These are phyloP conservation scores for Congeria kusceri DNA, from an alignment of 2,888 invertebrate genomes.

Conservation along the genomic window DNA sequence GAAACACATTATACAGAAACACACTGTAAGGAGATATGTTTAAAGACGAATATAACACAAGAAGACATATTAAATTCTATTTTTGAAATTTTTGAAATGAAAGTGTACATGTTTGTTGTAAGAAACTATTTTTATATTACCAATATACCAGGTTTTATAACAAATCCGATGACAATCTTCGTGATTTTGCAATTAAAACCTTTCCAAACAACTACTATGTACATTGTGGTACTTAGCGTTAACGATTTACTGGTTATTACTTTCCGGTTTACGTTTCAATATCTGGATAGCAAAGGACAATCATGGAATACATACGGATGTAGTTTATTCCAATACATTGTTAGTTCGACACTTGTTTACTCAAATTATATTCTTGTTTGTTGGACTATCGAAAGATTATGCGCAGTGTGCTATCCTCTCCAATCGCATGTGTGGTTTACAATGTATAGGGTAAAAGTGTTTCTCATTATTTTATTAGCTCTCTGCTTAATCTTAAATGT, in stretches of 20 bases:
- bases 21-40: too few species aligned
- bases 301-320: not conserved
- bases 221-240: not conserved
- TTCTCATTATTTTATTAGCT: too few species aligned
- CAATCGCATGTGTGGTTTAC: slow-evolving; percentile 9
- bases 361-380: slow-evolving; percentile 24
- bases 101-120: too few species aligned
- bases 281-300: too few species aligned
- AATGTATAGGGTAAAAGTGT: not conserved
- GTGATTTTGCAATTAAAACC: not conserved
- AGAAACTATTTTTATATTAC: not conserved
- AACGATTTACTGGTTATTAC: not conserved
- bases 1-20: too few species aligned
- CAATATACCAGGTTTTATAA: slow-evolving; percentile 6
- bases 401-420: slow-evolving; percentile 32
- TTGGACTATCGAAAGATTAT: slow-evolving; percentile 36
- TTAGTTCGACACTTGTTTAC: not conserved
- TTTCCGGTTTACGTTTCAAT: not conserved
- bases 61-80: too few species aligned
- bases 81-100: too few species aligned
- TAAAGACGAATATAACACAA: too few species aligned
- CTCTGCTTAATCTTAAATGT: too few species aligned
- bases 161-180: not conserved
- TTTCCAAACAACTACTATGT: not conserved
- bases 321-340: not conserved